phyloP scores from a whole-genome alignment of 2,797 vertebrate genomes.

The Eutrigla gurnardus region DNA sequence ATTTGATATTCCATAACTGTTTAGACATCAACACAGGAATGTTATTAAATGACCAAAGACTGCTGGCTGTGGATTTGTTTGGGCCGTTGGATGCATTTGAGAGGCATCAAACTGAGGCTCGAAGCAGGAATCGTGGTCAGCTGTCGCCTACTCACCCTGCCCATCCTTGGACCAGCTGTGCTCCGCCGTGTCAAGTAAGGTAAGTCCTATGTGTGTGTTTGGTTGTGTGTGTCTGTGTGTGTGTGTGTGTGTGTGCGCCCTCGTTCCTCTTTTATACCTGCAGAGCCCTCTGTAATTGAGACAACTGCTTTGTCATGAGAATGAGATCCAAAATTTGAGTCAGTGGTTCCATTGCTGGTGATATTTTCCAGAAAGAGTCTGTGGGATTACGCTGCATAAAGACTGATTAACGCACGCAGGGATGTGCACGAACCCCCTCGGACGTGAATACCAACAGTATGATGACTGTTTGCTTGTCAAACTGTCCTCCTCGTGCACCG shows the following conservation, averaged over 20 bases:
- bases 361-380: conserved; percentile 86
- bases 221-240: not conserved
- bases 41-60: not conserved
- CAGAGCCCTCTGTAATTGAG: conserved; percentile 74
- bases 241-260: not conserved
- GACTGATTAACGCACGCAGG: conserved; percentile 42
- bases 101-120: too few species aligned
- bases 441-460: conserved; percentile 13
- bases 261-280: conserved; percentile 83
- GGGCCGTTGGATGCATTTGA: not conserved
- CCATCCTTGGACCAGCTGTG: conserved; percentile 27
- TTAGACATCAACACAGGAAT: too few species aligned
- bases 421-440: conserved; percentile 12
- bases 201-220: not conserved
- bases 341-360: conserved; percentile 86
- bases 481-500: not conserved
- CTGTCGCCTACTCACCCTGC: conserved; percentile 31
- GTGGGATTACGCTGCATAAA: conserved; percentile 88
- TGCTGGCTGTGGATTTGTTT: not conserved
- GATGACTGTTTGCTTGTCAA: conserved; percentile 22
- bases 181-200: conserved; percentile 3
- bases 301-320: conserved; percentile 90
- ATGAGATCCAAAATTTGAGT: conserved; percentile 90
- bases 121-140: not conserved
- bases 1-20: too few species aligned